A percentile compares a stretch with the other conserved stretches of the same genome.
phyloP scores from a whole-genome alignment of 2,797 vertebrate species.

The Parauchenoglanis punctatus region DNA sequence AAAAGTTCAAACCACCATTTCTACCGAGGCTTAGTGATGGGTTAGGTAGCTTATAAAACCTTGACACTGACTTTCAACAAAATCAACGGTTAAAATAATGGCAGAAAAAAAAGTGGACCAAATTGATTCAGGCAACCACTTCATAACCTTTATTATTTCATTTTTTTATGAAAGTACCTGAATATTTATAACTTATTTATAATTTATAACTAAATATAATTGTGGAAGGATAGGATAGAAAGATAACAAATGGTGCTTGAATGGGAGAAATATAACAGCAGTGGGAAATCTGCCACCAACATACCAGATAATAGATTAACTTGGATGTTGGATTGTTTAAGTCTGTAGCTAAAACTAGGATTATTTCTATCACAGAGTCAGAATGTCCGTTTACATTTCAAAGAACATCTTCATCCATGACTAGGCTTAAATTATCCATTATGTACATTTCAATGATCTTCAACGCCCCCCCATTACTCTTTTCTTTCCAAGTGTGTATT shows the following conservation, averaged over 20 bases:
- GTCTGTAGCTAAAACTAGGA: neutral
- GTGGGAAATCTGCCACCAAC: too few species aligned
- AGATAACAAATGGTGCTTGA: neutral
- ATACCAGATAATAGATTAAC: neutral
- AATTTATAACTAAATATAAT: too few species aligned
- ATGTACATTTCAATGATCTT: too few species aligned
- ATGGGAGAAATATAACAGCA: neutral
- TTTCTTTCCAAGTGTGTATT: too few species aligned
- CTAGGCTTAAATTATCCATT: too few species aligned
- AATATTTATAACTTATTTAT: neutral
- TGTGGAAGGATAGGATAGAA: neutral
- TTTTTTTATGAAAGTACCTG: neutral
- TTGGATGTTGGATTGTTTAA: neutral
- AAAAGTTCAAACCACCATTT: too few species aligned
- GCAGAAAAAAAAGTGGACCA: neutral
- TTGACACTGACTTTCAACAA: too few species aligned
- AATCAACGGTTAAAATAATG: neutral
- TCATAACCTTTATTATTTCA: neutral
- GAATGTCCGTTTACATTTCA: neutral
- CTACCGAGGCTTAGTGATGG: neutral
- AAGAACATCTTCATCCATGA: neutral
- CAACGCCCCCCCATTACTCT: too few species aligned
- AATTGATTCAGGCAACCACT: neutral
- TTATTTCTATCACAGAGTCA: neutral
- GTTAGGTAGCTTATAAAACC: neutral